Percentiles rank a stretch among this genome's conserved stretches.
phyloP scores from a whole-genome alignment of 2,113 vertebrate genomes.

The Saccopteryx bilineata region DNA sequence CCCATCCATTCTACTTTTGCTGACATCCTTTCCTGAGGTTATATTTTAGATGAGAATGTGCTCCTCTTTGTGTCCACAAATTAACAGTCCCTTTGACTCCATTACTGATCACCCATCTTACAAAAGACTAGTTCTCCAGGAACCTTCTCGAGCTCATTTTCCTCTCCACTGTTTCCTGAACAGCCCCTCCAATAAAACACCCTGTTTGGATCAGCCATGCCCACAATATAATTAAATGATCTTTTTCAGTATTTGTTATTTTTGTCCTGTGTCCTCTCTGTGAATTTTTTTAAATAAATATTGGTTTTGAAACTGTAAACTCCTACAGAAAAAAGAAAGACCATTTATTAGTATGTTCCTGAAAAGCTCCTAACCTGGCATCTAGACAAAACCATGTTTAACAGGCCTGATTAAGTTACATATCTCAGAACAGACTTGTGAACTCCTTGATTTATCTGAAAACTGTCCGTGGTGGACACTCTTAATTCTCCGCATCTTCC shows the following conservation, averaged over 20 bases:
- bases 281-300: not conserved
- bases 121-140: not conserved
- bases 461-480: not conserved
- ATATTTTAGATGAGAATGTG: not conserved
- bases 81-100: not conserved
- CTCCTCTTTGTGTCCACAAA: not conserved
- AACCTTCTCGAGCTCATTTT: not conserved
- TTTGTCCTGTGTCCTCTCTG: not conserved
- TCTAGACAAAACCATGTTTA: not conserved
- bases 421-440: not conserved
- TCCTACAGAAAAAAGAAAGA: not conserved
- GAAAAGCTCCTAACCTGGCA: not conserved
- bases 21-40: not conserved
- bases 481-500: not conserved
- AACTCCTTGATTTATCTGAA: not conserved
- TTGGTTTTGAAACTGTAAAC: not conserved
- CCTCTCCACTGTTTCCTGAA: not conserved
- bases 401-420: not conserved
- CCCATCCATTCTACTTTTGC: not conserved
- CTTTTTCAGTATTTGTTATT: not conserved
- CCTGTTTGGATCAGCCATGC: not conserved
- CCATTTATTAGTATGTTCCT: not conserved
- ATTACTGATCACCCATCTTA: not conserved
- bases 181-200: not conserved
- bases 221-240: not conserved